Conservation (phyloP, 2,113 vertebrate species). For the Platichthys flesus region DNA sequence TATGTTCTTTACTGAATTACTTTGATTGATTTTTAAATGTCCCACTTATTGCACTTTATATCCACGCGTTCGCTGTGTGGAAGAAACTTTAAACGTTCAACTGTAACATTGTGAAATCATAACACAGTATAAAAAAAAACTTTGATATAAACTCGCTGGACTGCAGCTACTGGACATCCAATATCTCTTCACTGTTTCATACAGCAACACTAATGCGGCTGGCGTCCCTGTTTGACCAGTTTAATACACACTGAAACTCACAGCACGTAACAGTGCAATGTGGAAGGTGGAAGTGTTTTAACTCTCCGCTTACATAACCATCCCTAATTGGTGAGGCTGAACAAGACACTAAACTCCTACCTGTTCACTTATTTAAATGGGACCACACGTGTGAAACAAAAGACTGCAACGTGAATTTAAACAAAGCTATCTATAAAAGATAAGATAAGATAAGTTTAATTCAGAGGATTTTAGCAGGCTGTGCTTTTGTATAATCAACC, state of each 20-base stretch:
- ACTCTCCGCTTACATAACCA: not conserved
- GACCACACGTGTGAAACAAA: not conserved
- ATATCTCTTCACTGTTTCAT: not conserved
- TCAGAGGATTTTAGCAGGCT: not conserved
- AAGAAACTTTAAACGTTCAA: not conserved
- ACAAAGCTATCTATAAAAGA: not conserved
- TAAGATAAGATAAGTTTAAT: not conserved
- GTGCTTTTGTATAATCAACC: not conserved
- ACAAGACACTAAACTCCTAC: not conserved
- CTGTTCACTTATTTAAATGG: not conserved
- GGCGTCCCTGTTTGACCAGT: not conserved
- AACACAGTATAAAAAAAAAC: slow-evolving; percentile 8
- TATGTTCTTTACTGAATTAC: not conserved
- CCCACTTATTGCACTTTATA: not conserved
- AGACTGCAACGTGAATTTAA: not conserved
- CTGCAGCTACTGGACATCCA: not conserved
- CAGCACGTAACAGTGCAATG: not conserved
- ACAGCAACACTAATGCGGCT: not conserved
- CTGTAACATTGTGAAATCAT: not conserved
- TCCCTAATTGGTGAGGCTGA: not conserved
- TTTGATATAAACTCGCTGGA: slow-evolving; percentile 16
- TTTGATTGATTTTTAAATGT: slow-evolving; percentile 8
- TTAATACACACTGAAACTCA: not conserved
- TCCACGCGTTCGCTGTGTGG: not conserved
- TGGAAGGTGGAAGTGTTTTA: not conserved